Evolutionary conservation across 2,888 invertebrate species (phyloP).

Genomic region (Cephus spinipes): DNA sequence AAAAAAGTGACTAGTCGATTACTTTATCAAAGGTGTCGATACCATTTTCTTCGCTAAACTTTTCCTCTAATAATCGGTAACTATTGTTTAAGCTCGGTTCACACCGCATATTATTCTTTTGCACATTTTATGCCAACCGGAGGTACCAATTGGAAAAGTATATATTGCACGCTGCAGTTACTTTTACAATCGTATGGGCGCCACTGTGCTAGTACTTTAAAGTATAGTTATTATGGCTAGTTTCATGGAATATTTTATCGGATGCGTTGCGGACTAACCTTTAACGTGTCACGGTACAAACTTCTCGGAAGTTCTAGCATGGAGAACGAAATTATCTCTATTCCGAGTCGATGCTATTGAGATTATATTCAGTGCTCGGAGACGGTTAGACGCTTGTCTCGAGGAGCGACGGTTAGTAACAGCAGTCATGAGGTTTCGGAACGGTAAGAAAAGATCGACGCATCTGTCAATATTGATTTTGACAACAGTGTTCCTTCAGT

Average conservation of each 20-base stretch:
- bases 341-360: background rate
- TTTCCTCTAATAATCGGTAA: background rate
- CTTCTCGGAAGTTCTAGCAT: background rate
- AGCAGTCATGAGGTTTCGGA: background rate
- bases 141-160: background rate
- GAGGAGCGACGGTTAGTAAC: background rate
- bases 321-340: background rate
- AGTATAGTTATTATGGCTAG: background rate
- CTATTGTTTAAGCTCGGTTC: background rate
- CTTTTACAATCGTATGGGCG: background rate
- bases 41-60: background rate
- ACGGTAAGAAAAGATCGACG: background rate
- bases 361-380: background rate
- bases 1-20: background rate
- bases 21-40: background rate
- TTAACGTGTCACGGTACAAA: background rate
- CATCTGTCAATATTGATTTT: background rate
- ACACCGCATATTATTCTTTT: background rate
- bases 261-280: background rate
- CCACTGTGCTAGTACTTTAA: background rate
- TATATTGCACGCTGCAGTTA: background rate
- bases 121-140: background rate
- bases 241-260: background rate
- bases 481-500: background rate
- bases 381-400: background rate